phyloP scores from a whole-genome alignment of 2,797 vertebrate genomes.

The Poecilia velifera region DNA sequence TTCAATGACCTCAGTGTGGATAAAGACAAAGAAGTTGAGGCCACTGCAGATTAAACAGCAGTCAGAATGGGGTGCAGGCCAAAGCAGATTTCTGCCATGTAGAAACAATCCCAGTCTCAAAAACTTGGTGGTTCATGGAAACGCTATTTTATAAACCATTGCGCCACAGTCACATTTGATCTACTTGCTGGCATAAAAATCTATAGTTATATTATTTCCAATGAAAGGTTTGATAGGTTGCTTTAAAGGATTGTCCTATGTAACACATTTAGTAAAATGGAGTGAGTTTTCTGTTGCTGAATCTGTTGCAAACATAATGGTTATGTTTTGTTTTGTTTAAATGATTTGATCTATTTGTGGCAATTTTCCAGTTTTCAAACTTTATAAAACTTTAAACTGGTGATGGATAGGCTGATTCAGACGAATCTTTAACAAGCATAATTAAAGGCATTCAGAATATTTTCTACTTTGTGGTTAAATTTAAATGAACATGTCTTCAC shows the following conservation, averaged over 20 bases:
- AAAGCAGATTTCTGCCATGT: not conserved
- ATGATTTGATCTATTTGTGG: not conserved
- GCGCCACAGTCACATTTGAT: not conserved
- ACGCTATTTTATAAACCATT: not conserved
- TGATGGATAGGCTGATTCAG: not conserved
- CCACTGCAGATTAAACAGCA: not conserved
- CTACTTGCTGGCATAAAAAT: not conserved
- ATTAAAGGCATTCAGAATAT: not conserved
- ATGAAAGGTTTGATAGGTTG: not conserved
- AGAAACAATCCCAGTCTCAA: not conserved
- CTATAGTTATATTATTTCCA: not conserved
- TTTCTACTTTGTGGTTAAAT: not conserved
- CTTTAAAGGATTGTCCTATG: not conserved
- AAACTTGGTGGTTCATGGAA: not conserved
- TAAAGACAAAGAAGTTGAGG: conserved; percentile 1
- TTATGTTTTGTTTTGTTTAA: not conserved
- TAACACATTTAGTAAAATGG: not conserved
- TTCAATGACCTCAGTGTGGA: not conserved
- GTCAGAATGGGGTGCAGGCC: not conserved
- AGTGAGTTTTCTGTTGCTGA: not conserved
- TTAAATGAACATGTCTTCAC: not conserved
- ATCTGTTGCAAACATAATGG: not conserved
- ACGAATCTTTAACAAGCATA: not conserved
- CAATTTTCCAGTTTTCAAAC: not conserved
- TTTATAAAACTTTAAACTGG: not conserved